Percentiles rank a stretch among this genome's conserved stretches.
phyloP scores from a whole-genome alignment of 2,797 vertebrate species.

The Microcaecilia unicolor region DNA sequence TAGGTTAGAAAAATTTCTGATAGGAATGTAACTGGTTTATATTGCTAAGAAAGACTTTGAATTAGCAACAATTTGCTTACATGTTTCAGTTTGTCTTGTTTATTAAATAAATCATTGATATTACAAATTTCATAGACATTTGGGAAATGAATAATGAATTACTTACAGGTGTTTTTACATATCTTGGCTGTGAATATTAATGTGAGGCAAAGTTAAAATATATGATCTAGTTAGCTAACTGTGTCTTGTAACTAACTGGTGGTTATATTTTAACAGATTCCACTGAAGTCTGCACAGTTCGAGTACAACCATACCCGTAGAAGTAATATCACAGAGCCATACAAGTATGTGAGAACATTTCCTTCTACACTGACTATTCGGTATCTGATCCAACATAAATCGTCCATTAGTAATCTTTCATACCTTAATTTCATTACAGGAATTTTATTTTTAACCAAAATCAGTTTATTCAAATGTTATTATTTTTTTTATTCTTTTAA shows the following conservation, averaged over 20 bases:
- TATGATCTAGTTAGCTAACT: conserved; percentile 51
- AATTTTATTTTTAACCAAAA: conserved; percentile 12
- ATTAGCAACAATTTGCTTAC: too few species aligned
- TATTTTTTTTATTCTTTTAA: too few species aligned
- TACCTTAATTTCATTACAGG: conserved; percentile 22
- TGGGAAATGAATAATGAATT: too few species aligned
- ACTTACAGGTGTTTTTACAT: not conserved
- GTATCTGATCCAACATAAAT: conserved; percentile 10
- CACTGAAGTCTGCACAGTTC: conserved; percentile 66
- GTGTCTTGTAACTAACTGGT: conserved; percentile 59
- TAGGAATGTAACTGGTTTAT: too few species aligned
- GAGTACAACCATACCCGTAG: conserved; percentile 72
- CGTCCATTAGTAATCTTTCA: conserved; percentile 15
- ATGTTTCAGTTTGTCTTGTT: too few species aligned
- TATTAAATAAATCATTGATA: too few species aligned
- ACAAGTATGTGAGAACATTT: conserved; percentile 62
- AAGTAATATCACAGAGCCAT: conserved; percentile 53
- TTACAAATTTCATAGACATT: too few species aligned
- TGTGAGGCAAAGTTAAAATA: conserved; percentile 24
- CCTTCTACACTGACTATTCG: conserved; percentile 23
- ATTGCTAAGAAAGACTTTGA: too few species aligned
- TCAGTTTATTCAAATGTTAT: too few species aligned
- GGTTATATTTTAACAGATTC: conserved; percentile 75
- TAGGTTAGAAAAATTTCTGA: too few species aligned
- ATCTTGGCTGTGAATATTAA: not conserved